Conservation (phyloP, 1,140 invertebrate genomes). For the Temnothorax nylanderi region DNA sequence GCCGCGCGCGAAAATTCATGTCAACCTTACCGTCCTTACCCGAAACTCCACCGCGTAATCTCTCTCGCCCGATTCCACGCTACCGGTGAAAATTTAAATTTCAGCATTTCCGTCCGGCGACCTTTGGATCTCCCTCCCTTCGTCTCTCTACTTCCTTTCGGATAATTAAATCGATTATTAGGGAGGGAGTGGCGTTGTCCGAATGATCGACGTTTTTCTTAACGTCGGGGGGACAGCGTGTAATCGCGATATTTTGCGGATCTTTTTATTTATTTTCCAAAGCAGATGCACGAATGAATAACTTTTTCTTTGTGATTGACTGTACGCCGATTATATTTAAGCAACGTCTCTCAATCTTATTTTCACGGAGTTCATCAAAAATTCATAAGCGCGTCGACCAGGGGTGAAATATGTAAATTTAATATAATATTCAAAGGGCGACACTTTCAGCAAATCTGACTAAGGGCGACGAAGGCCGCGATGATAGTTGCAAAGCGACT, state of each 20-base stretch:
- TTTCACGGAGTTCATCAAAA: slow-evolving; percentile 11
- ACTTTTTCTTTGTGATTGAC: background rate
- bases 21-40: background rate
- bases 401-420: slow-evolving; percentile 59
- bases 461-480: background rate
- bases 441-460: slow-evolving; percentile 13
- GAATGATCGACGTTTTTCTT: background rate
- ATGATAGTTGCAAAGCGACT: background rate
- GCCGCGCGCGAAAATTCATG: background rate
- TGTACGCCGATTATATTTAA: background rate
- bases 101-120: background rate
- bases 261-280: slow-evolving; percentile 53
- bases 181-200: background rate
- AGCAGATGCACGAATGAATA: no score
- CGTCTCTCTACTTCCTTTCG: background rate
- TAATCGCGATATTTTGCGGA: background rate
- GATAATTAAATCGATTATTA: background rate
- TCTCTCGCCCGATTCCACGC: background rate
- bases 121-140: background rate
- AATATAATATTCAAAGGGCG: background rate
- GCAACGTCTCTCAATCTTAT: background rate
- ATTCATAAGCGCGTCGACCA: slow-evolving; percentile 45
- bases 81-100: slow-evolving; percentile 7
- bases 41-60: background rate
- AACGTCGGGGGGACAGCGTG: background rate